Evolutionary conservation across 1,140 invertebrate species (phyloP).

Genomic region (Conus betulinus): DNA sequence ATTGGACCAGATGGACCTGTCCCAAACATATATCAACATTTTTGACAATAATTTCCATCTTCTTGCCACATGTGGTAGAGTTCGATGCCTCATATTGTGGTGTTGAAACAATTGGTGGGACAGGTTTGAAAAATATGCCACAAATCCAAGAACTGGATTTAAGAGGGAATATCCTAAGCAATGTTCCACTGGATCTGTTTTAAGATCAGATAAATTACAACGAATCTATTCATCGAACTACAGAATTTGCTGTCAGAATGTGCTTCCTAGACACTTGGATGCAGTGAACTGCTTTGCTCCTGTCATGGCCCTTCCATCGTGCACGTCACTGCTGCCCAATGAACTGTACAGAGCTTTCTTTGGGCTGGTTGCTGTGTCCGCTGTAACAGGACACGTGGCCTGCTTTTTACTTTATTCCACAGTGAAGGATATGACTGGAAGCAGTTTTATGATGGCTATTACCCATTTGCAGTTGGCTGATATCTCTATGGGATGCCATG

Average conservation of each 20-base stretch:
- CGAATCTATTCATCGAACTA: too few relatives aligned
- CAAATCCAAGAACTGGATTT: background rate
- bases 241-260: background rate
- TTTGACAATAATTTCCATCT: background rate
- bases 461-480: too few relatives aligned
- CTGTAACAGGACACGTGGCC: background rate
- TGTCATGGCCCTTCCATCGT: background rate
- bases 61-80: background rate
- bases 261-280: background rate
- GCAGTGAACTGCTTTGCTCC: background rate
- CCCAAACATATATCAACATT: background rate
- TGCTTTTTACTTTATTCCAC: background rate
- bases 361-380: too few relatives aligned
- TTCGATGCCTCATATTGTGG: background rate
- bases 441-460: too few relatives aligned
- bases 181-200: background rate
- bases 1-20: background rate
- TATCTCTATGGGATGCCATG: too few relatives aligned
- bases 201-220: background rate
- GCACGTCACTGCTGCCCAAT: background rate
- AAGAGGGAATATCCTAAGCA: background rate
- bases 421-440: too few relatives aligned
- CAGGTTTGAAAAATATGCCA: too few relatives aligned
- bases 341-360: background rate
- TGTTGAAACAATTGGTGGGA: background rate